Conservation (phyloP, 1,140 invertebrate species). For the Ceratina australensis region DNA sequence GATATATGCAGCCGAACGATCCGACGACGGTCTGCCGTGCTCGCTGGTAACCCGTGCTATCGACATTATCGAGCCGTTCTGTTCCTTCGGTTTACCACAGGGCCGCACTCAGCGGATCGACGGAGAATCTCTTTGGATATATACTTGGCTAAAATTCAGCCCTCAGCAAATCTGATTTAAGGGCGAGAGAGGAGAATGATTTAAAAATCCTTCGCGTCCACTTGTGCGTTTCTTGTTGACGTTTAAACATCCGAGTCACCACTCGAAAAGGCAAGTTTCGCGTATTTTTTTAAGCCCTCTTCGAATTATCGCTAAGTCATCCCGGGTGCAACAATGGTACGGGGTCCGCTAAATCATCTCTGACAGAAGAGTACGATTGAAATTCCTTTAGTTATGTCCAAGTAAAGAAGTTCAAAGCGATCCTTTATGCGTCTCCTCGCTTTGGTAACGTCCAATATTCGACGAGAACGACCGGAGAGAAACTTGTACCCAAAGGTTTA, state of each 20-base stretch:
- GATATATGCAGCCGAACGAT: slow-evolving; percentile 40
- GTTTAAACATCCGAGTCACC: not conserved
- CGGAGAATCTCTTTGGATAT: not conserved
- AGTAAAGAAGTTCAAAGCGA: not conserved
- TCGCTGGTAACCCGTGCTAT: slow-evolving; percentile 48
- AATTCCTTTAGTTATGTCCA: not conserved
- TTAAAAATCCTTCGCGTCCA: not conserved
- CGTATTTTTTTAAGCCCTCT: slow-evolving; percentile 4
- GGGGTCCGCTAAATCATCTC: slow-evolving; percentile 1
- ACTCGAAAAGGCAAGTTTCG: not conserved
- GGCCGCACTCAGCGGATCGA: slow-evolving; percentile 22
- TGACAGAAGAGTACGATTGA: not conserved
- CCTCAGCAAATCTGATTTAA: too few species aligned
- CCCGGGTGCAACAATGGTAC: not conserved
- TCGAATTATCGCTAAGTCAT: not conserved
- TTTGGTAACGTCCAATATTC: too few species aligned
- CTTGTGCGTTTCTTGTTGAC: not conserved
- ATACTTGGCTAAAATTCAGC: not conserved
- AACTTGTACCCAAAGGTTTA: too few species aligned
- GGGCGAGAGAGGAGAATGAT: not conserved
- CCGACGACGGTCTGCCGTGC: not conserved
- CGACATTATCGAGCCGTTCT: slow-evolving; percentile 53
- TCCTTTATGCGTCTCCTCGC: too few species aligned
- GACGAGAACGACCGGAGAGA: too few species aligned
- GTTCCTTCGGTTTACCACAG: slow-evolving; percentile 24